These are phyloP conservation scores for Proterorhinus semilunaris DNA, from an alignment of 2,113 vertebrate species.

Conservation along the genomic window DNA sequence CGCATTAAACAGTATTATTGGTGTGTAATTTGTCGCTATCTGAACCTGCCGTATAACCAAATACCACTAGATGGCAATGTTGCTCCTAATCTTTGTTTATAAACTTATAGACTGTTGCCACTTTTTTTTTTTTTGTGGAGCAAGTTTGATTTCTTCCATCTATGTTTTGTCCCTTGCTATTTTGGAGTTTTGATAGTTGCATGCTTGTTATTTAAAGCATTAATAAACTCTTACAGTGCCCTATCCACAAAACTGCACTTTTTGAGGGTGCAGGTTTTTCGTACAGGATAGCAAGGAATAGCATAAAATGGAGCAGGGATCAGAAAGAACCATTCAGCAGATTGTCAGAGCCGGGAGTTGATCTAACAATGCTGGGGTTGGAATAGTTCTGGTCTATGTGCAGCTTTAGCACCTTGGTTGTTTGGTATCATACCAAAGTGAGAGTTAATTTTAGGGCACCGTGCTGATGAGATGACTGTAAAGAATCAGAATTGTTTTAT, in stretches of 20 bases:
- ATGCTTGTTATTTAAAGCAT: conserved; percentile 20
- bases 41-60: not conserved
- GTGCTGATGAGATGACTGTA: no score
- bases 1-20: not conserved
- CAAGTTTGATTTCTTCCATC: conserved; percentile 53
- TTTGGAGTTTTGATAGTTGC: conserved; percentile 22
- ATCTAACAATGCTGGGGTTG: no score
- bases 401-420: no score
- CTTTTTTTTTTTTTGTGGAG: conserved; percentile 37
- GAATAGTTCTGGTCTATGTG: no score
- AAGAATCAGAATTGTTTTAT: no score
- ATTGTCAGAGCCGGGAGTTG: no score
- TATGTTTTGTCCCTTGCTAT: conserved; percentile 39
- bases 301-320: no score
- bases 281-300: no score
- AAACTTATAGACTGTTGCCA: conserved; percentile 34
- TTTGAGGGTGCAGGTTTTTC: no score
- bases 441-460: no score
- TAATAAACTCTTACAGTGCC: conserved; percentile 23
- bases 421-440: no score
- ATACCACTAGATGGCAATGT: conserved; percentile 65
- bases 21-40: not conserved
- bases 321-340: no score
- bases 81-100: conserved; percentile 30
- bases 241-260: not conserved